Percentiles rank a stretch among this genome's conserved stretches.
Conservation (phyloP, 2,888 invertebrate species). For the Pheosia gnoma region DNA sequence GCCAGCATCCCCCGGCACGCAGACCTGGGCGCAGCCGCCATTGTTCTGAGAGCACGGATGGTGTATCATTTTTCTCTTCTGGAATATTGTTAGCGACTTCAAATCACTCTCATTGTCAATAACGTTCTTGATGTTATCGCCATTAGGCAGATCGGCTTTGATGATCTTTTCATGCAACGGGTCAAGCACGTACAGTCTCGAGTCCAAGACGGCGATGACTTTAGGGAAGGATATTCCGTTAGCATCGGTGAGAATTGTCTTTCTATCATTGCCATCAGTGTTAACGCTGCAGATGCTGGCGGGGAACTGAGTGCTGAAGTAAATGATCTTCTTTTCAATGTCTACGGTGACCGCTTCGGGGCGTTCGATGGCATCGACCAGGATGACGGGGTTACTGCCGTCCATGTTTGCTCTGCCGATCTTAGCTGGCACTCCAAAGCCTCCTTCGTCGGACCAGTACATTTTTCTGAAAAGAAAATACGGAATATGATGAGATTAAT, state of each 20-base stretch:
- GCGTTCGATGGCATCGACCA: slow-evolving; percentile 88
- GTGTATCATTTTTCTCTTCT: slow-evolving; percentile 90
- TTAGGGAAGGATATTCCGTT: slow-evolving; percentile 91
- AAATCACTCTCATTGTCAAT: slow-evolving; percentile 94
- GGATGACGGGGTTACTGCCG: slow-evolving; percentile 90
- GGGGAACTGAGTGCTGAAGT: slow-evolving; percentile 93
- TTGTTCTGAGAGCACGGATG: slow-evolving; percentile 94
- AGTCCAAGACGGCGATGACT: slow-evolving; percentile 92
- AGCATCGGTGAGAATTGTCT: slow-evolving; percentile 86
- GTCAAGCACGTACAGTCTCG: slow-evolving; percentile 93
- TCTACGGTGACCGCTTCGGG: slow-evolving; percentile 95
- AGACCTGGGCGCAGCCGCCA: slow-evolving; percentile 97
- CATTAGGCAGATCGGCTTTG: slow-evolving; percentile 91
- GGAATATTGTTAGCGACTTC: slow-evolving; percentile 93
- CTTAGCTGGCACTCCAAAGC: slow-evolving; percentile 94
- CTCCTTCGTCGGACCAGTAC: slow-evolving; percentile 99
- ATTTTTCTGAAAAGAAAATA: slow-evolving; percentile 84
- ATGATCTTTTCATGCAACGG: slow-evolving; percentile 95
- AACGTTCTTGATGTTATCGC: slow-evolving; percentile 89
- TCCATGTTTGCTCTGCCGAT: slow-evolving; percentile 97
- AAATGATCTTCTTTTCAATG: slow-evolving; percentile 91
- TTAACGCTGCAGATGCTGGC: slow-evolving; percentile 88
- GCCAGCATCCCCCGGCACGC: slow-evolving; percentile 92
- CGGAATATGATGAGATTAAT: neutral
- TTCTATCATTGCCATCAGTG: slow-evolving; percentile 88